phyloP scores from a whole-genome alignment of 2,797 vertebrate genomes.

The Molossus molossus region DNA sequence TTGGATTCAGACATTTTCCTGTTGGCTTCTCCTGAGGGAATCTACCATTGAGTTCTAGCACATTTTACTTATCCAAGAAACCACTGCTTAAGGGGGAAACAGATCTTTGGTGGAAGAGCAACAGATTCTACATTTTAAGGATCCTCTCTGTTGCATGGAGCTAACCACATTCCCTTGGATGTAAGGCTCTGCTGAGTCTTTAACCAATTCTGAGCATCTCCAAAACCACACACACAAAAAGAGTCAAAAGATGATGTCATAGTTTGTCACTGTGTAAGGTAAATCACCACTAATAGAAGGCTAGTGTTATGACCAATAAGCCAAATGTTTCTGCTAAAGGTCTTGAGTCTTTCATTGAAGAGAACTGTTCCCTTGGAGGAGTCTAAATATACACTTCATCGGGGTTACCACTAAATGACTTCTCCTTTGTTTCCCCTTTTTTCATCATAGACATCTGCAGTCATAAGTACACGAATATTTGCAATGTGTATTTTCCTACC shows the following conservation, averaged over 20 bases:
- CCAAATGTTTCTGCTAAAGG: constrained; percentile 22
- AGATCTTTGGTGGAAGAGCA: constrained; percentile 34
- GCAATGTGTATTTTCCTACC: neutral
- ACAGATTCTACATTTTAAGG: constrained; percentile 33
- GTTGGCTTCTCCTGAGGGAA: constrained; percentile 65
- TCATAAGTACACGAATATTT: neutral
- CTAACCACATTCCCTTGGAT: neutral
- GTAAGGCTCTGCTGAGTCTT: constrained; percentile 39
- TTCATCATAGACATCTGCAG: neutral
- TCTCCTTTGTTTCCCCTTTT: constrained; percentile 12
- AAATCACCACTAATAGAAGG: neutral
- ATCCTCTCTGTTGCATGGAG: constrained; percentile 4
- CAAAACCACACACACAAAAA: constrained; percentile 19
- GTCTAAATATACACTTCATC: neutral
- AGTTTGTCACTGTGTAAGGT: constrained; percentile 60
- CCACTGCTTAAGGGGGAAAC: neutral
- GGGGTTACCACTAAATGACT: neutral
- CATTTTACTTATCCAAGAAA: constrained; percentile 75
- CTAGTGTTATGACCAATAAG: neutral
- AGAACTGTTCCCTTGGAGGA: neutral
- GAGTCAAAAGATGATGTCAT: constrained; percentile 26
- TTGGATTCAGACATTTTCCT: constrained; percentile 77
- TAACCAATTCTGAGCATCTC: constrained; percentile 12
- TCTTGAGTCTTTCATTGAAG: constrained; percentile 47
- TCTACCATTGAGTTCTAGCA: constrained; percentile 69